Evolutionary conservation across 2,113 vertebrate species (phyloP).

Genomic region (Sorex araneus): DNA sequence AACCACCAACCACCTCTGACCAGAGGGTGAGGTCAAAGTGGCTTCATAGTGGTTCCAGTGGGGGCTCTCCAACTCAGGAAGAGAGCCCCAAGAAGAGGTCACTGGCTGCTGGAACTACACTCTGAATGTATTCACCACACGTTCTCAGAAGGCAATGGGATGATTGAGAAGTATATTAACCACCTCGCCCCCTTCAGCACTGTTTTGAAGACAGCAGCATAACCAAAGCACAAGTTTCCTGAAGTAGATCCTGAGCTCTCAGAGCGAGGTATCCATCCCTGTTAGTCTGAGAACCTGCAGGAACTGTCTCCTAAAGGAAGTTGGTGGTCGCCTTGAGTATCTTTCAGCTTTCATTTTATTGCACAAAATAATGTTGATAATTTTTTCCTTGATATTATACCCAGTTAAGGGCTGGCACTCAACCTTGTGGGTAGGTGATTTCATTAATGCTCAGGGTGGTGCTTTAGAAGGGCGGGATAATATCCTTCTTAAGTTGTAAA

Average conservation of each 20-base stretch:
- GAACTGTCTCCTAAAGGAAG: not conserved
- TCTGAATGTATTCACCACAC: too few relatives aligned
- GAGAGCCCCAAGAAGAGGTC: too few relatives aligned
- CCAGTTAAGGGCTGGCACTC: not conserved
- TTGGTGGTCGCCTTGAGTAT: not conserved
- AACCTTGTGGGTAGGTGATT: not conserved
- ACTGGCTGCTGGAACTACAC: not conserved
- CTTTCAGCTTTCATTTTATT: slow-evolving; percentile 17
- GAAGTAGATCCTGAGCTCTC: not conserved
- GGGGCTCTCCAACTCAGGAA: not conserved
- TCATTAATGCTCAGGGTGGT: too few relatives aligned
- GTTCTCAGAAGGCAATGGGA: not conserved
- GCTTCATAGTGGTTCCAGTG: not conserved
- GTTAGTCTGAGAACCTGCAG: not conserved
- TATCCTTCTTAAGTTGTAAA: not conserved
- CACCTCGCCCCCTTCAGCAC: too few relatives aligned
- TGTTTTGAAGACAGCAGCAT: not conserved
- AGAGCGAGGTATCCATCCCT: too few relatives aligned
- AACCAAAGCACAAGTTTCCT: not conserved
- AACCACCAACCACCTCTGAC: not conserved
- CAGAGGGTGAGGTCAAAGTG: not conserved
- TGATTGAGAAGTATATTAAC: not conserved
- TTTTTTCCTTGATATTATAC: not conserved
- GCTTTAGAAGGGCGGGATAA: not conserved
- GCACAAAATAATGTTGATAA: not conserved